Evolutionary conservation across 2,113 vertebrate species (phyloP), one percentile per base, ranked within the genome.

Genomic region (Beaufortia kweichowensis): DNA sequence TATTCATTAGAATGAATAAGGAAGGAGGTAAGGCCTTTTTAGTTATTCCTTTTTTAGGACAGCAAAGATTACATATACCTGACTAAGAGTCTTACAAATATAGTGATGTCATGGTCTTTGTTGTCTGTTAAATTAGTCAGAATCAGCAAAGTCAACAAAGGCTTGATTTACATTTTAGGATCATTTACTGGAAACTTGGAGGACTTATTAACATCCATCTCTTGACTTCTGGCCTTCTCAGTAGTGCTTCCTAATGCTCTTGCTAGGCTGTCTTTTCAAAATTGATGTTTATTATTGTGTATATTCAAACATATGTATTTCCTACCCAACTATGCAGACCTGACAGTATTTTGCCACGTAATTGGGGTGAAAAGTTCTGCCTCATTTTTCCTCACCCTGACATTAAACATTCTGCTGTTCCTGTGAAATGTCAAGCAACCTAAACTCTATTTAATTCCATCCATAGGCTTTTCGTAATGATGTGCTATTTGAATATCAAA

Each of bases 401-500:
- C 77, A 87, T 81, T 83, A 62, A 67, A 84, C 68, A 78, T 87
- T 86, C 83, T 85, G 79, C 82, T 41, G 6, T 81, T 55, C 48
- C 72, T 78, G 41, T 74, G 50, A 81, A 85, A 84, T 84, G 83
- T 77, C 55, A 67, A 69, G 53, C 33, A 65, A 68, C 71, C 43
- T 46, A 74, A 76, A 86, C 61, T 62, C 57, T 76, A 73, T 43
- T 64, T 2, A 46, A 60, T 73, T 65, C 81, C 26, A 43, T 26
- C 23, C 65, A 71, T 69, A 55, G 56, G 59, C 71, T 84, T 81
- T 77, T 23, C 75, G 29, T 72, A 66, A 68, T 29, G 23, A 46
- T 39, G 17, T 81, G 75, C 77, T 62, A 88, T 88, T 87, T 85
- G 29, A 84, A 87, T 88, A 86, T 88, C 78, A 89, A 87, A 86